Conservation (phyloP, 2,113 vertebrate species). For the Saimiri boliviensis region DNA sequence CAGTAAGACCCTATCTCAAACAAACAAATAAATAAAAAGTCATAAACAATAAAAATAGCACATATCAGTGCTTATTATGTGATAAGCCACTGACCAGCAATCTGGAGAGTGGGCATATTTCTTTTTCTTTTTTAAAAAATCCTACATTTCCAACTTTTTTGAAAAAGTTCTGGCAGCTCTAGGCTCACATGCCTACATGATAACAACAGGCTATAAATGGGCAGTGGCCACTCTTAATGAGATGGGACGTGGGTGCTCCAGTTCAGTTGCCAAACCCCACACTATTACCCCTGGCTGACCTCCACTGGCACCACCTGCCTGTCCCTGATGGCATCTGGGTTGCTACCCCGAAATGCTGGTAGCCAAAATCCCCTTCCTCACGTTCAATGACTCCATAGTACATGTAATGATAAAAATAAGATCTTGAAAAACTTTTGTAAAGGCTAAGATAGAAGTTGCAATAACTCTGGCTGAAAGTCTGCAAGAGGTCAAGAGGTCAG, state of each 20-base stretch:
- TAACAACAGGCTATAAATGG: neutral
- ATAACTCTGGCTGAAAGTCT: neutral
- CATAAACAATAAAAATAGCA: neutral
- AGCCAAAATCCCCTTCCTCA: neutral
- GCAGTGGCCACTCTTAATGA: rapidly evolving
- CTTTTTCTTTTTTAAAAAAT: neutral
- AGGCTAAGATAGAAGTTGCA: neutral
- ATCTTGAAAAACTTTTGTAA: neutral
- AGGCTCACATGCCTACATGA: neutral
- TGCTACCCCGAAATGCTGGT: no score
- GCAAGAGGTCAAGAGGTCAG: neutral
- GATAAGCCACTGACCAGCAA: neutral
- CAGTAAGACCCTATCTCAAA: no score
- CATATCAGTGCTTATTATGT: neutral
- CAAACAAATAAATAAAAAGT: no score
- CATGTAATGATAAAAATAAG: neutral
- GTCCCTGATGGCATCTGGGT: neutral
- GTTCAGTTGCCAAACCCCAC: neutral
- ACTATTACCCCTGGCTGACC: neutral
- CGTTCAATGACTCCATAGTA: neutral
- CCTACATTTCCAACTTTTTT: neutral
- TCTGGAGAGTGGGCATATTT: no score
- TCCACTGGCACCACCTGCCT: neutral
- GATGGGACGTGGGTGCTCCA: neutral
- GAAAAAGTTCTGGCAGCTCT: neutral